These are phyloP conservation scores for Sylvilagus bachmani DNA, from an alignment of 2,113 vertebrate genomes.

Conservation along the genomic window DNA sequence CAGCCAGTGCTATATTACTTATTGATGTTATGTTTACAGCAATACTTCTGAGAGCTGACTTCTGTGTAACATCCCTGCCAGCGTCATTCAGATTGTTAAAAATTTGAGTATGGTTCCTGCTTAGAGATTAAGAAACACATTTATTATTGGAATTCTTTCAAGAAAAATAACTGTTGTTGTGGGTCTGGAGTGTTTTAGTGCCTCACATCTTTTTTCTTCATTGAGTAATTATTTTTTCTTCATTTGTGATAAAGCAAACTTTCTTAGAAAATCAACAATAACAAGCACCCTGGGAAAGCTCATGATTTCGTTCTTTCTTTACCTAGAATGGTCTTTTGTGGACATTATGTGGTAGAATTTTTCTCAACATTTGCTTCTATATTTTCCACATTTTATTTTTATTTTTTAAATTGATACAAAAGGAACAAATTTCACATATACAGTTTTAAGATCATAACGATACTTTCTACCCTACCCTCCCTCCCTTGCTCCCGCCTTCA, in stretches of 20 bases:
- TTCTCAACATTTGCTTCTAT: background rate
- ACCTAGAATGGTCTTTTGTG: background rate
- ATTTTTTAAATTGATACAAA: too few species aligned
- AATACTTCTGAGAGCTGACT: background rate
- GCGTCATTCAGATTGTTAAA: background rate
- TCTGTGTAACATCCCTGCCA: background rate
- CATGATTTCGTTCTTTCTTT: background rate
- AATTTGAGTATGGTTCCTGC: conserved; percentile 17
- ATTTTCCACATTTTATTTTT: too few species aligned
- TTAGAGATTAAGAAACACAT: conserved; percentile 35
- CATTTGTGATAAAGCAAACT: background rate
- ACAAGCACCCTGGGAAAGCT: background rate
- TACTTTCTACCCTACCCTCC: too few species aligned
- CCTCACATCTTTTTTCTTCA: background rate
- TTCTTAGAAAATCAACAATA: conserved; percentile 43
- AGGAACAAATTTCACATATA: too few species aligned
- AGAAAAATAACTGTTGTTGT: background rate
- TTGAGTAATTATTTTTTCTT: conserved; percentile 33
- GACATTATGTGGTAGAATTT: background rate
- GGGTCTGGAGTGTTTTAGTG: background rate
- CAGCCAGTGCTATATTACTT: background rate
- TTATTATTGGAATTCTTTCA: background rate
- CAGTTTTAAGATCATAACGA: too few species aligned
- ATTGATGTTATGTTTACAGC: conserved; percentile 13
- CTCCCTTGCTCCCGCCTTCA: too few species aligned